These are phyloP conservation scores for Craseonycteris thonglongyai DNA, from an alignment of 2,113 vertebrate genomes.

Conservation along the genomic window DNA sequence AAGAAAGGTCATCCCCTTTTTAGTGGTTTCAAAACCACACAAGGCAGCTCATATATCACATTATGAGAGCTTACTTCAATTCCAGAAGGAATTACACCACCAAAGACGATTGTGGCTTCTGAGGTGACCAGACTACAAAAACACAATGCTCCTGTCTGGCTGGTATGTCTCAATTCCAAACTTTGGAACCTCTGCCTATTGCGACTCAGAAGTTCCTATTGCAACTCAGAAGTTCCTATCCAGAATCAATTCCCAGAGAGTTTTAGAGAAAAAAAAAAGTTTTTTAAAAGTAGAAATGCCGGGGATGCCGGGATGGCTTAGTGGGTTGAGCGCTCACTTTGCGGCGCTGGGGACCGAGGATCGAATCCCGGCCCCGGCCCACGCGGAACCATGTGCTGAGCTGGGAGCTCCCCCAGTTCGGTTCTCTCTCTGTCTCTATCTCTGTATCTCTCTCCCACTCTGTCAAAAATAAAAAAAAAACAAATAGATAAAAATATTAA, in stretches of 20 bases:
- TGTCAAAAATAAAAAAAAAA: no score
- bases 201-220: no score
- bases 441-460: no score
- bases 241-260: neutral
- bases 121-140: neutral
- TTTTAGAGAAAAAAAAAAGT: neutral
- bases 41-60: neutral
- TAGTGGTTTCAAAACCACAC: constrained; percentile 29
- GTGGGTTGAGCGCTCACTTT: no score
- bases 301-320: no score
- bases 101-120: neutral
- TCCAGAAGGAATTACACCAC: neutral
- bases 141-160: neutral
- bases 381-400: no score
- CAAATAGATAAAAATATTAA: no score
- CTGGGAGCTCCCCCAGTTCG: no score
- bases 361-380: no score
- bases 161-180: neutral
- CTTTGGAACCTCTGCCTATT: neutral
- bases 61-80: neutral
- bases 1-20: constrained; percentile 23
- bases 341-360: no score
- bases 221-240: neutral
- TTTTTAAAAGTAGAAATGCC: neutral
- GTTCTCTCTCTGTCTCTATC: no score